These are phyloP conservation scores for Moxostoma hubbsi DNA, from an alignment of 2,797 vertebrate genomes.

Conservation along the genomic window DNA sequence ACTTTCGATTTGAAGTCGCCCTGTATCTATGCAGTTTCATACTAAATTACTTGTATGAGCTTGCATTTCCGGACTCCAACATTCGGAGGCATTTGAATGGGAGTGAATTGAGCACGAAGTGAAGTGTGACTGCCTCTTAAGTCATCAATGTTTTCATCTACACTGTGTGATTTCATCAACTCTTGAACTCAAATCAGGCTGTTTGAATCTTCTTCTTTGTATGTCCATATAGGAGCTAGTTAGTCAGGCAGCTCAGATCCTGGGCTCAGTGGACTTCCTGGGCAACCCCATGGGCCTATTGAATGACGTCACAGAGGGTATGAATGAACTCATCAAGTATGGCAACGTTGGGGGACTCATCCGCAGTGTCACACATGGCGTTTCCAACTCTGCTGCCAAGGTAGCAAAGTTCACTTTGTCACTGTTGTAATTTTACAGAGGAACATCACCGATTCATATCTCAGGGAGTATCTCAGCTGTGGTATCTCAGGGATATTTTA, in stretches of 20 bases:
- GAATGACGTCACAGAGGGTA: slow-evolving; percentile 92
- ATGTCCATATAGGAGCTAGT: slow-evolving; percentile 85
- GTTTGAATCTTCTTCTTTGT: background rate
- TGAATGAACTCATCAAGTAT: slow-evolving; percentile 93
- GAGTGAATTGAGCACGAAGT: too few species aligned
- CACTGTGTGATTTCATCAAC: background rate
- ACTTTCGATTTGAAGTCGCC: too few species aligned
- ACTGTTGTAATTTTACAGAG: background rate
- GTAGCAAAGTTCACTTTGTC: slow-evolving; percentile 71
- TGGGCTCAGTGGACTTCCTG: slow-evolving; percentile 97
- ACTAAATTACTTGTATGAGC: too few species aligned
- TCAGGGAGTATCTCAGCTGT: background rate
- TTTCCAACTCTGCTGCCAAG: slow-evolving; percentile 98
- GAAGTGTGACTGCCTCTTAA: too few species aligned
- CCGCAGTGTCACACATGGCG: slow-evolving; percentile 94
- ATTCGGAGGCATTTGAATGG: too few species aligned
- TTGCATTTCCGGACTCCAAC: too few species aligned
- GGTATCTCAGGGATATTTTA: slow-evolving; percentile 14
- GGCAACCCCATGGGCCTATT: slow-evolving; percentile 96
- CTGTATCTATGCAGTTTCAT: too few species aligned
- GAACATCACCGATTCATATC: background rate
- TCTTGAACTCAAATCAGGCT: background rate
- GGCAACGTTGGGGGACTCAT: slow-evolving; percentile 96
- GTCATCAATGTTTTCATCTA: background rate
- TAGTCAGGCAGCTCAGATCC: slow-evolving; percentile 93